phyloP scores from a whole-genome alignment of 2,888 invertebrate genomes.

The Patella depressa region DNA sequence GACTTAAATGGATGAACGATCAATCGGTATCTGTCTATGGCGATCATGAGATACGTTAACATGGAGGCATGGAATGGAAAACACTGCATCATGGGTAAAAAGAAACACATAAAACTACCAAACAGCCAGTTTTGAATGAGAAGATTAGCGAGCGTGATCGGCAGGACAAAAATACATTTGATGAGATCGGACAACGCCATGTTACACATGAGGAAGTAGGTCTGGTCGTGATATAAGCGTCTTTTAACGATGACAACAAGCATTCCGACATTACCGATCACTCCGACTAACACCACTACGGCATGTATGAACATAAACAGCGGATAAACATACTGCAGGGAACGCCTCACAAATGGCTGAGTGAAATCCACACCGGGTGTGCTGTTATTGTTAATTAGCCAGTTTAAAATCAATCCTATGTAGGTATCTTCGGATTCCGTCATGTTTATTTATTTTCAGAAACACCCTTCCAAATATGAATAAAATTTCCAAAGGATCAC shows the following conservation, averaged over 20 bases:
- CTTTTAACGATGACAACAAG: conserved; percentile 72
- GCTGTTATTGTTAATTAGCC: conserved; percentile 40
- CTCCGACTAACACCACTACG: conserved; percentile 74
- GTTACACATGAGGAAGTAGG: conserved; percentile 79
- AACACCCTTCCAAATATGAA: no score
- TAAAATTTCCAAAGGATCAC: no score
- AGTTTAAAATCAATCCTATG: conserved; percentile 38
- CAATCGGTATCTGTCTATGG: conserved; percentile 79
- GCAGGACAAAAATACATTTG: conserved; percentile 80
- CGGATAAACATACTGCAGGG: conserved; percentile 75
- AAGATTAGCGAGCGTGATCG: conserved; percentile 79
- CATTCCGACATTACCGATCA: conserved; percentile 76
- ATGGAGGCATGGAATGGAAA: conserved; percentile 81
- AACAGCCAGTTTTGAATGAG: conserved; percentile 83
- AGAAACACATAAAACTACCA: conserved; percentile 81
- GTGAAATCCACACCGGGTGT: conserved; percentile 75
- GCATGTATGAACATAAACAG: conserved; percentile 79
- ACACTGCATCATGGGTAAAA: conserved; percentile 82
- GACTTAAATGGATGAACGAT: conserved; percentile 78
- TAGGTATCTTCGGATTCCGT: conserved; percentile 39
- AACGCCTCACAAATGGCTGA: conserved; percentile 76
- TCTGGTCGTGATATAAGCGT: conserved; percentile 77
- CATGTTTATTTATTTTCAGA: conserved; percentile 25
- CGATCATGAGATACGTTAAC: conserved; percentile 80
- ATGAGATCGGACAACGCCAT: conserved; percentile 79